These are phyloP conservation scores for Apotomis betuletana DNA, from an alignment of 2,888 invertebrate genomes.

Conservation along the genomic window DNA sequence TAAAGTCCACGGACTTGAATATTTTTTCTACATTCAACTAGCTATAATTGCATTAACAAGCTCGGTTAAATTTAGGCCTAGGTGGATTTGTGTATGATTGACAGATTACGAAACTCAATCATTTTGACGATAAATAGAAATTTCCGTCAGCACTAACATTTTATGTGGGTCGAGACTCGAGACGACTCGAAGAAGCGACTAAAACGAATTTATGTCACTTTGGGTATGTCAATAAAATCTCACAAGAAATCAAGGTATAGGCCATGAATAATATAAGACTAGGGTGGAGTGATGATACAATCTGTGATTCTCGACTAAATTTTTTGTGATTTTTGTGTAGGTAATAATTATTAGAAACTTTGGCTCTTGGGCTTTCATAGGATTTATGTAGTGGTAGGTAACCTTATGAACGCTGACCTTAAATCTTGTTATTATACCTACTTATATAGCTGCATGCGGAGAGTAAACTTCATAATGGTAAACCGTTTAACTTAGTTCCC, in stretches of 20 bases:
- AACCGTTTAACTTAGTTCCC: too few relatives aligned
- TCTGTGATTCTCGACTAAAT: background rate
- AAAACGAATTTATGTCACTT: constrained; percentile 55
- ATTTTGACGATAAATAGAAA: constrained; percentile 19
- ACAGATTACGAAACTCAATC: constrained; percentile 4
- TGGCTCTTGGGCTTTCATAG: background rate
- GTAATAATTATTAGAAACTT: background rate
- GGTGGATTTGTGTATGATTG: too few relatives aligned
- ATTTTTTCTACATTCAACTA: too few relatives aligned
- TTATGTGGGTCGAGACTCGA: constrained; percentile 50
- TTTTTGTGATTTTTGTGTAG: background rate
- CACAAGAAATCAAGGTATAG: constrained; percentile 51
- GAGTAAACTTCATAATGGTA: too few relatives aligned
- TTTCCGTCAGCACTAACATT: constrained; percentile 55
- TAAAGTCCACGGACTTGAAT: too few relatives aligned
- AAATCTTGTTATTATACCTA: too few relatives aligned
- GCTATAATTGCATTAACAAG: too few relatives aligned
- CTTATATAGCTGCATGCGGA: too few relatives aligned
- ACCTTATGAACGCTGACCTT: too few relatives aligned
- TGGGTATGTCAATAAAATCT: constrained; percentile 60
- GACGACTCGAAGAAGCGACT: constrained; percentile 27
- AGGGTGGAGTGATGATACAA: constrained; percentile 14
- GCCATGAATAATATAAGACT: constrained; percentile 41
- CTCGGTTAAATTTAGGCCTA: too few relatives aligned
- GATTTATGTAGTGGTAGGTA: background rate